Evolutionary conservation across 2,888 invertebrate genomes (phyloP).

Genomic region (Cordilura impudica): DNA sequence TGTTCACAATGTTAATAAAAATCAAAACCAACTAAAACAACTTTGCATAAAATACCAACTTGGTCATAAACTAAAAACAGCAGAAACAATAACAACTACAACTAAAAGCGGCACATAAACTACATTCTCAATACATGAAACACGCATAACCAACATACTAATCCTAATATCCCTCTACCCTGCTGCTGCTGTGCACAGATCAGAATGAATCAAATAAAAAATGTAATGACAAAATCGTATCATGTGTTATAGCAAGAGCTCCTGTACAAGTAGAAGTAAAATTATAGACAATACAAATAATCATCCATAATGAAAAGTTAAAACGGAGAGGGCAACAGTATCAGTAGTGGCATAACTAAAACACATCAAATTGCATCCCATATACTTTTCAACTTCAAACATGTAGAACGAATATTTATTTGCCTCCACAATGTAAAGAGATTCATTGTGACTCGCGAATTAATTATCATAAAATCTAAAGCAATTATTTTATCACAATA

Average conservation of each 20-base stretch:
- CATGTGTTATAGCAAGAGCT: conserved; percentile 48
- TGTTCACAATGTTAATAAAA: conserved; percentile 58
- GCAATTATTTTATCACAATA: too few relatives aligned
- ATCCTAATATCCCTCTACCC: conserved; percentile 6
- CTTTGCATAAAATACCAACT: conserved; percentile 57
- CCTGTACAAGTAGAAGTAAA: conserved; percentile 56
- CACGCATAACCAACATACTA: conserved; percentile 22
- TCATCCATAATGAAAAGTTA: conserved; percentile 55
- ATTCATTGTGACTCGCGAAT: too few relatives aligned
- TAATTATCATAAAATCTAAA: too few relatives aligned
- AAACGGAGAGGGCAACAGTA: neutral
- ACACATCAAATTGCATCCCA: conserved; percentile 1
- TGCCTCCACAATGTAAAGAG: too few relatives aligned
- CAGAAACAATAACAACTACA: conserved; percentile 18
- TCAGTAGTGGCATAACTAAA: neutral
- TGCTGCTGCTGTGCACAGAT: neutral
- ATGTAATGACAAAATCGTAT: conserved; percentile 58
- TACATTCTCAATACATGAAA: conserved; percentile 26
- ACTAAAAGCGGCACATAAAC: conserved; percentile 36
- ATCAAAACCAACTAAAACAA: conserved; percentile 59
- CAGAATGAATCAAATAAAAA: conserved; percentile 21
- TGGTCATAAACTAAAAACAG: conserved; percentile 58
- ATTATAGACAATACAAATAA: conserved; percentile 58
- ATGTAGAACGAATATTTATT: too few relatives aligned
- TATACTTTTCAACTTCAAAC: too few relatives aligned